Evolutionary conservation across 2,888 invertebrate species (phyloP).

Genomic region (Cheilosia scutellata): DNA sequence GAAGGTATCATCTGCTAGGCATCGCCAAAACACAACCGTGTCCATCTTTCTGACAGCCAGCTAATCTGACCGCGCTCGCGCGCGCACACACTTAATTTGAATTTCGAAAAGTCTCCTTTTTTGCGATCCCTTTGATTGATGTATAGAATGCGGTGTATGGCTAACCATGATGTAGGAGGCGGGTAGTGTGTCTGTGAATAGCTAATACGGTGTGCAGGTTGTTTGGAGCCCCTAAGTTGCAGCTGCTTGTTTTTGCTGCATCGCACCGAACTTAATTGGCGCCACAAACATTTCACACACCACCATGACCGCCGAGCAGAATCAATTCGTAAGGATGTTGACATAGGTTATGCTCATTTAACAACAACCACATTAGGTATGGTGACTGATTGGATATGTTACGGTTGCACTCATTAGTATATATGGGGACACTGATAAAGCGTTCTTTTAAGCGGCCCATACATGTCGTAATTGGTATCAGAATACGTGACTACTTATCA

Average conservation of each 20-base stretch:
- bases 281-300: no score
- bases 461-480: no score
- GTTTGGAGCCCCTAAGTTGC: background rate
- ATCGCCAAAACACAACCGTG: slow-evolving; percentile 45
- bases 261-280: no score
- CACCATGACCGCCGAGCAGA: no score
- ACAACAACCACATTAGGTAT: no score
- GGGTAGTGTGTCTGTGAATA: slow-evolving; percentile 23
- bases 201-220: slow-evolving; percentile 17
- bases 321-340: no score
- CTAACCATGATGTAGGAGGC: slow-evolving; percentile 9
- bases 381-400: no score
- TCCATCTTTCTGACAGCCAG: slow-evolving; percentile 57
- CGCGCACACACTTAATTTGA: slow-evolving; percentile 61
- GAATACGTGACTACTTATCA: no score
- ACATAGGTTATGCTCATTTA: no score
- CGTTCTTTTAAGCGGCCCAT: no score
- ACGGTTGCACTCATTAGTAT: no score
- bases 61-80: slow-evolving; percentile 42
- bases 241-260: background rate
- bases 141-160: slow-evolving; percentile 17
- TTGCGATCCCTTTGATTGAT: slow-evolving; percentile 57
- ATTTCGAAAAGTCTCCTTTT: slow-evolving; percentile 57
- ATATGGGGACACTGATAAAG: no score
- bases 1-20: slow-evolving; percentile 58